Percentiles rank a stretch among this genome's conserved stretches.
These are phyloP conservation scores for Volucella bombylans DNA, from an alignment of 2,888 invertebrate genomes.

Conservation along the genomic window DNA sequence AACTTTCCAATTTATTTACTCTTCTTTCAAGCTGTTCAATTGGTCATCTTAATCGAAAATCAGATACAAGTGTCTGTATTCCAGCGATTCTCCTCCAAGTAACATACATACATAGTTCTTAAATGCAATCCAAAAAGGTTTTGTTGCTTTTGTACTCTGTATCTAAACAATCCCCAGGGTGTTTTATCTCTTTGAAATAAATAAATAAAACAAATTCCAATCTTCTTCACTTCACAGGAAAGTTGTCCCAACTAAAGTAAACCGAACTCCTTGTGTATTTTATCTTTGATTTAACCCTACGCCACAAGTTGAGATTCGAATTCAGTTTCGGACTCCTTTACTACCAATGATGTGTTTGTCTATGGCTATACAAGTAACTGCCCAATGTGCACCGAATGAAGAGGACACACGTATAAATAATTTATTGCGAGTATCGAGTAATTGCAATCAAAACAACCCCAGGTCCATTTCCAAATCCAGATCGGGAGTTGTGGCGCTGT, in stretches of 20 bases:
- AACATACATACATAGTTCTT: neutral
- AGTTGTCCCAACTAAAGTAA: neutral
- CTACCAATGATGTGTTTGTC: neutral
- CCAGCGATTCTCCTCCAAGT: neutral
- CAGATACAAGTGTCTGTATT: conserved; percentile 19
- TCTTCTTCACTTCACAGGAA: conserved; percentile 17
- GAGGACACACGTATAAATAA: conserved; percentile 65
- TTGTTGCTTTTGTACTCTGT: neutral
- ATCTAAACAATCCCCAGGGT: conserved; percentile 28
- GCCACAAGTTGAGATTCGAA: neutral
- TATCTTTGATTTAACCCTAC: conserved; percentile 52
- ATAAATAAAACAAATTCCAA: conserved; percentile 48
- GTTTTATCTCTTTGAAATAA: conserved; percentile 25
- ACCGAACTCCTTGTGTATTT: conserved; percentile 41
- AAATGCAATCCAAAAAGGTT: neutral
- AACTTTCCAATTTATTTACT: conserved; percentile 19
- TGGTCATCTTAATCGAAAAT: conserved; percentile 9
- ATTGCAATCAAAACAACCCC: conserved; percentile 69
- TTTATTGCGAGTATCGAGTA: conserved; percentile 66
- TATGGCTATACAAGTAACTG: neutral
- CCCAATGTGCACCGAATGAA: conserved; percentile 1
- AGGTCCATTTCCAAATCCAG: conserved; percentile 53
- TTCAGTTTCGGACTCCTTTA: neutral
- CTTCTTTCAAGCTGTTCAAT: conserved; percentile 9
- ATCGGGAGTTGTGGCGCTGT: conserved; percentile 29